Conservation (phyloP, 2,113 vertebrate genomes). For the Abramis brama region DNA sequence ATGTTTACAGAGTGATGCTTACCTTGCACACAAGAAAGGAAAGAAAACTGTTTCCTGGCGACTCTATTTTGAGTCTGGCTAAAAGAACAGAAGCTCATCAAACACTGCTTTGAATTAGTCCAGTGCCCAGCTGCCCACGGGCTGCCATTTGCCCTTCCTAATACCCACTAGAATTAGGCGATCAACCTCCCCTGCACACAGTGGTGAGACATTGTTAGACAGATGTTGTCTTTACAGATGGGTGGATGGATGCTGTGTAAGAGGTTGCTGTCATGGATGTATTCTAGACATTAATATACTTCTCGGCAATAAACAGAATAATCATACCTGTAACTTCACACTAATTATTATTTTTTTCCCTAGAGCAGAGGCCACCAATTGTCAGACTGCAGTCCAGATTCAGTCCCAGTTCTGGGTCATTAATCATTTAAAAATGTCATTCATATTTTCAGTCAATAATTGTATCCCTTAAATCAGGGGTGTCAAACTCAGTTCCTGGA, state of each 20-base stretch:
- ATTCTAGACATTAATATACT: background rate
- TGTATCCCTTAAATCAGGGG: too few species aligned
- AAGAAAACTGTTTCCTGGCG: conserved; percentile 49
- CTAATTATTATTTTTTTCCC: too few species aligned
- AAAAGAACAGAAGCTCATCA: conserved; percentile 52
- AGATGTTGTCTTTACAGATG: background rate
- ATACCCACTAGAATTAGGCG: background rate
- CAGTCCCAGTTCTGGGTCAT: background rate
- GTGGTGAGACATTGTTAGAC: background rate
- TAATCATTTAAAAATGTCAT: too few species aligned
- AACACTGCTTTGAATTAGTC: conserved; percentile 48
- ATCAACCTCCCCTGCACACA: background rate
- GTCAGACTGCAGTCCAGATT: background rate
- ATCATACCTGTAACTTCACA: background rate
- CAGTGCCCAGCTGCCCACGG: conserved; percentile 11
- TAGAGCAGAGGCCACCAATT: background rate
- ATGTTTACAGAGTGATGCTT: conserved; percentile 31
- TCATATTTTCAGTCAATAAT: too few species aligned
- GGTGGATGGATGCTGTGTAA: background rate
- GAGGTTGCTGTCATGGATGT: background rate
- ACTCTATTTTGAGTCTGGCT: conserved; percentile 58
- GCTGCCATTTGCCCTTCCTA: background rate
- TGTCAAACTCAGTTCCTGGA: too few species aligned
- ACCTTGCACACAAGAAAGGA: conserved; percentile 48
- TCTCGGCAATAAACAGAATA: background rate